A percentile compares a stretch with the other conserved stretches of the same genome.
Conservation (phyloP, 1,140 invertebrate species). For the Caenorhabditis briggsae region DNA sequence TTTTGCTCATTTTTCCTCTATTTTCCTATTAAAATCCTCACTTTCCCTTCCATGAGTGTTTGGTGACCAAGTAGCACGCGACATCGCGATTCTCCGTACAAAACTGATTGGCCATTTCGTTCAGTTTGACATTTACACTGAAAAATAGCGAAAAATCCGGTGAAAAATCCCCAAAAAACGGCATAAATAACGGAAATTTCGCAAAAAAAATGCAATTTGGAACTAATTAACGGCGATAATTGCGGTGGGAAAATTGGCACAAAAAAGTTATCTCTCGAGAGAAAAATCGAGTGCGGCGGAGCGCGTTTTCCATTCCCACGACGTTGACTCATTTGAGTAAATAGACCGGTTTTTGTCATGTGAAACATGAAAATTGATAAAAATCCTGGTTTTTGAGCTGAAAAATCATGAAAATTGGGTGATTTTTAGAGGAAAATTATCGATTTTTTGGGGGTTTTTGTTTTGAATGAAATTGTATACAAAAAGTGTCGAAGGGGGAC, state of each 20-base stretch:
- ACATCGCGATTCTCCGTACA: conserved; percentile 79
- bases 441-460: neutral
- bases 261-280: neutral
- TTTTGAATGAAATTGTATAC: too few species aligned
- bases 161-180: neutral
- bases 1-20: neutral
- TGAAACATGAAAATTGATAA: neutral
- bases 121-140: neutral
- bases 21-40: conserved; percentile 79
- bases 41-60: conserved; percentile 96
- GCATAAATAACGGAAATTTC: neutral
- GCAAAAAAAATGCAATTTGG: neutral
- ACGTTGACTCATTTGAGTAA: neutral
- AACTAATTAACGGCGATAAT: neutral
- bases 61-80: conserved; percentile 93
- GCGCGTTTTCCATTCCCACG: neutral
- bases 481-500: neutral
- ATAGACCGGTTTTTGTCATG: neutral
- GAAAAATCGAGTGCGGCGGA: conserved; percentile 6
- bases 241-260: conserved; percentile 2
- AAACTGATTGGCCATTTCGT: conserved; percentile 56
- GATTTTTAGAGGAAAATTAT: neutral
- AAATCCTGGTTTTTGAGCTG: neutral
- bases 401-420: neutral
- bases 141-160: neutral